Base-by-base conservation (phyloP, 2,888 invertebrate species). In the Gari tellinella region DNA sequence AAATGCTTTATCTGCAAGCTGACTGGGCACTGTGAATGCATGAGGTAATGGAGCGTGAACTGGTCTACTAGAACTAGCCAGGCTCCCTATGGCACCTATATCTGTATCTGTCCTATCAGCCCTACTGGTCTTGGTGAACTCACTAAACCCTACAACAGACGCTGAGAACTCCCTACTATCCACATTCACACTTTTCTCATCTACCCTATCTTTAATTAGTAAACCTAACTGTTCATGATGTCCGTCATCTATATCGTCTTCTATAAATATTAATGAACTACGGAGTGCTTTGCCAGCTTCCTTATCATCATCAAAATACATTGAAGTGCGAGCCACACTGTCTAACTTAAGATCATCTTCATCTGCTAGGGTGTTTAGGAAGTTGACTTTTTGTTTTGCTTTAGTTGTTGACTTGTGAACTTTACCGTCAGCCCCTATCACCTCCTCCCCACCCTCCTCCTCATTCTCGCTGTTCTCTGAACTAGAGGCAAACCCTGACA, bases 401-500 rank as follows among this genome's bases (percentile, higher is more conserved):
- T 84, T 77, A 4, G 80, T 72, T 53, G 85, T 82, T 43, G 82
- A 70, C 60, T 82, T 75, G 26, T 79, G 79, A 19, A 82, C 70
- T 72, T 82, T 84, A 21, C 84, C 85, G 55, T 86, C 86, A 17
- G 78, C 80, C 23, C 76, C 77, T 43, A 75, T 78, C 19, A 80
- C 81, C 15, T 80, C 86, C n/a, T 82, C 83, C 19, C 86, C 83
- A 26, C 86, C 83, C 19, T 80, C 81, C 45, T 78, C 81, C 21
- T 85, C 87, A 67, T 82, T 86, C 48, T 87, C 86, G 80, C 86
- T 88, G 45, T 88, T 88, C 26, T 97, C 97, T 83, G 98, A 97
- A 0, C 97, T 97, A 91, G 98, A 97, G 88, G 97, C 97, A 90
- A 98, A 98, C 91, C 98, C 97, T 0, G 97, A 89, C 63, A 86